A percentile compares a stretch with the other conserved stretches of the same genome.
Evolutionary conservation across 2,113 vertebrate genomes (phyloP).

Genomic region (Notarius lentiginosus): DNA sequence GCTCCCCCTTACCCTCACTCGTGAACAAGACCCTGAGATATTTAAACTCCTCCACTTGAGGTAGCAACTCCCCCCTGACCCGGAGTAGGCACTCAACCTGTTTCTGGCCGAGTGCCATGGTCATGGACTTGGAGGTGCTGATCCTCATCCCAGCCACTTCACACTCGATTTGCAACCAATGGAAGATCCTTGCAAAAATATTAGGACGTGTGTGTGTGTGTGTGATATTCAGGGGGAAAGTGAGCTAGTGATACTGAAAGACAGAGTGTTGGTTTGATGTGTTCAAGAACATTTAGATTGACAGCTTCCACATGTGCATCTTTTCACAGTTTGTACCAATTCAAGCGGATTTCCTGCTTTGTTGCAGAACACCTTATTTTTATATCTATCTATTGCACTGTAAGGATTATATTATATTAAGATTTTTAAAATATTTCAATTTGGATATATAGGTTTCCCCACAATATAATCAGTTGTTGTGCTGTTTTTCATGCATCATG

Average conservation of each 20-base stretch:
- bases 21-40: too few species aligned
- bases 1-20: too few species aligned
- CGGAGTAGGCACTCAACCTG: too few species aligned
- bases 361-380: neutral
- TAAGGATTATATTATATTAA: neutral
- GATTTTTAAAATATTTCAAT: neutral
- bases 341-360: neutral
- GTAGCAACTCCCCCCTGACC: too few species aligned
- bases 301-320: constrained; percentile 20
- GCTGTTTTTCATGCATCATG: neutral
- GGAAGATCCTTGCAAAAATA: neutral
- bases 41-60: too few species aligned
- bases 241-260: constrained; percentile 10
- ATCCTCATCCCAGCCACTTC: too few species aligned
- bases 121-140: too few species aligned
- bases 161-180: too few species aligned
- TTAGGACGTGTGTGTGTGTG: neutral
- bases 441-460: neutral
- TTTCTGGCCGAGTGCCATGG: too few species aligned
- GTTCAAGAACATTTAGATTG: constrained; percentile 9
- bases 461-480: neutral
- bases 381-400: neutral
- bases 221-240: neutral
- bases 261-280: neutral
- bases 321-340: constrained; percentile 8